phyloP scores from a whole-genome alignment of 64 coral and sea anemone genomes.

The Montipora sp. region DNA sequence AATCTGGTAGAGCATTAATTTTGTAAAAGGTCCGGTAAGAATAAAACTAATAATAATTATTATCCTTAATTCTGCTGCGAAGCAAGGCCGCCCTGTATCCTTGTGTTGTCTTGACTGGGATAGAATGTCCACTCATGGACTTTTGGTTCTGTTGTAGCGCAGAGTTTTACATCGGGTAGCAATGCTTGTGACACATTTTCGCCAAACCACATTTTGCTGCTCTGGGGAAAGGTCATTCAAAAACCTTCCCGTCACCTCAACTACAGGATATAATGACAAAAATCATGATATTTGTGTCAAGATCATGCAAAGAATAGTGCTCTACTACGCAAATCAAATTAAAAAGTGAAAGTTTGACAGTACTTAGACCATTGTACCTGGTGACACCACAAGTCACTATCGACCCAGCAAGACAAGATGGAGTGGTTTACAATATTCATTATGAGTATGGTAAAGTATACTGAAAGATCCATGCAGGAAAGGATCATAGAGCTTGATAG shows the following conservation, averaged over 20 bases:
- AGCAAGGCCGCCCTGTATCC: neutral
- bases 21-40: neutral
- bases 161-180: slow-evolving; percentile 46
- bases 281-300: neutral
- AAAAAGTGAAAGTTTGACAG: neutral
- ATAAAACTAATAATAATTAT: neutral
- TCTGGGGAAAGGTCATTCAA: neutral
- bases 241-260: slow-evolving; percentile 32
- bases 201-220: slow-evolving; percentile 25
- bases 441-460: too few relatives aligned
- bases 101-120: neutral
- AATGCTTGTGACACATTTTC: slow-evolving; percentile 45
- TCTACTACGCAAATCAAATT: too few relatives aligned
- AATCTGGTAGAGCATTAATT: neutral
- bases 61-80: neutral
- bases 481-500: too few relatives aligned
- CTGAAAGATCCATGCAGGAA: too few relatives aligned
- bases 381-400: too few relatives aligned
- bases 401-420: too few relatives aligned
- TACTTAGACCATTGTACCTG: too few relatives aligned
- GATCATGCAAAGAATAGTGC: too few relatives aligned
- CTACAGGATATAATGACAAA: neutral
- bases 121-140: slow-evolving; percentile 8
- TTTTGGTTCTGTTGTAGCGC: slow-evolving; percentile 41
- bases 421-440: too few relatives aligned